Percentiles rank a stretch among this genome's conserved stretches.
Evolutionary conservation across 2,888 invertebrate species (phyloP).

Genomic region (Doris montereyensis): DNA sequence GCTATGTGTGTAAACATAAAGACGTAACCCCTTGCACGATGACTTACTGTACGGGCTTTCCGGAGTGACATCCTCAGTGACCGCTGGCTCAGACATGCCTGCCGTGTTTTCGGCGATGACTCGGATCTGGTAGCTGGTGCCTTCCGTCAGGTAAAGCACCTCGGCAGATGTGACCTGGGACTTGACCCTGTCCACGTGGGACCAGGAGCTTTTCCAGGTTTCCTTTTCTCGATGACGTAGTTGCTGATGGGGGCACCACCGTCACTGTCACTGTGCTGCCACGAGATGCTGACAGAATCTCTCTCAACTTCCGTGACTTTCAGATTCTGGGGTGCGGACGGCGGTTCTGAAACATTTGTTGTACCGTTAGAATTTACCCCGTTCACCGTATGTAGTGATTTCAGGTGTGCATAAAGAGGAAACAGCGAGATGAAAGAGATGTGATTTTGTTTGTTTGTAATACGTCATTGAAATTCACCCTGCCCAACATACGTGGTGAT

Average conservation of each 20-base stretch:
- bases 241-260: constrained; percentile 86
- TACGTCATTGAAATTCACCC: not conserved
- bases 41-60: constrained; percentile 67
- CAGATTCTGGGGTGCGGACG: constrained; percentile 61
- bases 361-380: too few species aligned
- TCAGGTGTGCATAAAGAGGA: too few species aligned
- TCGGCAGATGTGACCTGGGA: constrained; percentile 50
- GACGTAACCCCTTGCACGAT: too few species aligned
- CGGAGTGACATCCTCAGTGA: constrained; percentile 56
- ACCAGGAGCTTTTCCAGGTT: constrained; percentile 57
- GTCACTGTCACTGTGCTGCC: constrained; percentile 75
- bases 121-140: constrained; percentile 87
- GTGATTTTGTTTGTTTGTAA: not conserved
- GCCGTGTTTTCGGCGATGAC: constrained; percentile 89
- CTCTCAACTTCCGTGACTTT: constrained; percentile 55
- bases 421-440: too few species aligned
- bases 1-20: too few species aligned
- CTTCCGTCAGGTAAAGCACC: constrained; percentile 79
- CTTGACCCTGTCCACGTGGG: constrained; percentile 53
- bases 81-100: constrained; percentile 83
- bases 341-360: constrained; percentile 57
- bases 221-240: constrained; percentile 87
- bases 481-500: too few species aligned
- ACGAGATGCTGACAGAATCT: constrained; percentile 54
- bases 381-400: too few species aligned